phyloP scores from a whole-genome alignment of 2,797 vertebrate genomes.

The Sebastes elongatus region DNA sequence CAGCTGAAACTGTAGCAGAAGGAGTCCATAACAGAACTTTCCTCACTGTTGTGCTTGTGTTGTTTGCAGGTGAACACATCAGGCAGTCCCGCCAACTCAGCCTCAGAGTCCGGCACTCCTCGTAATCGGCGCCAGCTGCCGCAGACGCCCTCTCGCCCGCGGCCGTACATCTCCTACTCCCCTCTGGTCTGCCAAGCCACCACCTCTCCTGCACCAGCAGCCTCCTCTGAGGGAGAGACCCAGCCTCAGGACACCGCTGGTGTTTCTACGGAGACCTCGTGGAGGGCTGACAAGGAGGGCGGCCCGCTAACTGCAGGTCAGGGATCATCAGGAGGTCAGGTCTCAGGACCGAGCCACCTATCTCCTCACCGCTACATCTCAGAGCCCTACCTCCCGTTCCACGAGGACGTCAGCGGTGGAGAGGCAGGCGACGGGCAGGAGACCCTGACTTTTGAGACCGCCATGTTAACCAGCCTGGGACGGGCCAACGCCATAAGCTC shows the following conservation, averaged over 20 bases:
- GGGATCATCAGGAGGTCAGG: conserved; percentile 76
- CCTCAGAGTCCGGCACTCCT: conserved; percentile 90
- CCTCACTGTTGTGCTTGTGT: conserved; percentile 3
- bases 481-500: conserved; percentile 93
- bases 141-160: conserved; percentile 91
- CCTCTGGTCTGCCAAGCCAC: conserved; percentile 88
- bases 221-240: conserved; percentile 79
- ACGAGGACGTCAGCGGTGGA: conserved; percentile 86
- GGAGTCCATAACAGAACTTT: not conserved
- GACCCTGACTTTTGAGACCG: conserved; percentile 95
- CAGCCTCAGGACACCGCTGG: conserved; percentile 78
- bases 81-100: conserved; percentile 88
- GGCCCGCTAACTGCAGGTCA: conserved; percentile 64
- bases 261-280: conserved; percentile 55
- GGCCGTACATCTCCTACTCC: conserved; percentile 94
- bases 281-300: conserved; percentile 76
- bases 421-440: conserved; percentile 87
- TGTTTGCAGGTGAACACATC: conserved; percentile 84
- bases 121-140: conserved; percentile 94
- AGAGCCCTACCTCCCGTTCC: conserved; percentile 93
- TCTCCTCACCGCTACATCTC: conserved; percentile 97
- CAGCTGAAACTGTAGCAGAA: not conserved
- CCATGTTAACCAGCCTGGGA: conserved; percentile 92
- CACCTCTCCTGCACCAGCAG: conserved; percentile 68
- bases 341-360: conserved; percentile 78